Conservation (phyloP, 2,797 vertebrate species). For the Loriculus beryllinus region DNA sequence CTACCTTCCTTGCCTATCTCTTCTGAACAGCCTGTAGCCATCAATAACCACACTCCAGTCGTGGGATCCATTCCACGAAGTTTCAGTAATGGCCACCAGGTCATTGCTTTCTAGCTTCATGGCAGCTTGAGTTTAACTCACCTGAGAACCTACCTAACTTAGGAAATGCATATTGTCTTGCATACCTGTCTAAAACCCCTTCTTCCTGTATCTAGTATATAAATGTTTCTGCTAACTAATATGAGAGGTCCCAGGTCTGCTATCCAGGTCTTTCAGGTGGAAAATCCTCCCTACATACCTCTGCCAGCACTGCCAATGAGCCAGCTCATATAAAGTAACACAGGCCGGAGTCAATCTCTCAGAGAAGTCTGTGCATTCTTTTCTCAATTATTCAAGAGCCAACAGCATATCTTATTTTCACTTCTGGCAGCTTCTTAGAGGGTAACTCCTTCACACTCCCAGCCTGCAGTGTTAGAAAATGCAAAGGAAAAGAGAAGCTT, state of each 20-base stretch:
- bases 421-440: not conserved
- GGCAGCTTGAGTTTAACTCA: not conserved
- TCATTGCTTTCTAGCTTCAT: not conserved
- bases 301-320: not conserved
- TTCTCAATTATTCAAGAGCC: not conserved
- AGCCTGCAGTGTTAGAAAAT: not conserved
- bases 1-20: not conserved
- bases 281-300: not conserved
- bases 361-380: not conserved
- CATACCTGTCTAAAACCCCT: not conserved
- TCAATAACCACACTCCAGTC: not conserved
- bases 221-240: not conserved
- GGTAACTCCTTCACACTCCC: not conserved
- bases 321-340: not conserved
- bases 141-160: not conserved
- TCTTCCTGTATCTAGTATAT: not conserved
- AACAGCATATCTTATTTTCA: not conserved
- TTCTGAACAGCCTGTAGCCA: not conserved
- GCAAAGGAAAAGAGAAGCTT: not conserved
- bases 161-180: not conserved
- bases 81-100: not conserved
- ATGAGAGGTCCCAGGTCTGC: not conserved
- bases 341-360: not conserved
- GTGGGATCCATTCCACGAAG: not conserved
- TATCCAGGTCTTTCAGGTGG: not conserved